These are phyloP conservation scores for Cephalopachus bancanus DNA, from an alignment of 2,797 vertebrate genomes.

Conservation along the genomic window DNA sequence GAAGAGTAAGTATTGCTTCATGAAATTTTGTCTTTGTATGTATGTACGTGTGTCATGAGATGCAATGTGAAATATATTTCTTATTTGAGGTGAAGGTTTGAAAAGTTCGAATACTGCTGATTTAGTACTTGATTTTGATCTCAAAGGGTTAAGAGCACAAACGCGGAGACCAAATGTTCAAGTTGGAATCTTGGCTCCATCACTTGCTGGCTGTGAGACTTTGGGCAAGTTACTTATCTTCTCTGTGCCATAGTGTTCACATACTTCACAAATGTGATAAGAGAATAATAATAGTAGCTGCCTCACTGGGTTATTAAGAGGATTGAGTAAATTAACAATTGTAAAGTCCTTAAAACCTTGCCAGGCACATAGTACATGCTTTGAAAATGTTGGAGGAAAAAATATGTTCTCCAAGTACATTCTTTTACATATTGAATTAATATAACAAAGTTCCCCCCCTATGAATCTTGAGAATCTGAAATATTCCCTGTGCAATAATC, in stretches of 20 bases:
- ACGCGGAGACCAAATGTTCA: background rate
- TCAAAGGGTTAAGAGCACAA: background rate
- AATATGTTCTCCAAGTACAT: constrained; percentile 2
- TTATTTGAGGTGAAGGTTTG: constrained; percentile 26
- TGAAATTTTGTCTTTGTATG: background rate
- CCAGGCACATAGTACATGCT: background rate
- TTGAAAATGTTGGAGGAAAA: background rate
- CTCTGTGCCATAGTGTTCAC: constrained; percentile 27
- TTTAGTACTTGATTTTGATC: constrained; percentile 46
- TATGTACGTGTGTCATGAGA: background rate
- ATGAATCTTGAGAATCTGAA: background rate
- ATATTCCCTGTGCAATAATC: background rate
- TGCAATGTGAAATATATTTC: constrained; percentile 24
- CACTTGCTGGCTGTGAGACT: background rate
- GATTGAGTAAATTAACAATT: constrained; percentile 17
- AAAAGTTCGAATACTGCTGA: constrained; percentile 48
- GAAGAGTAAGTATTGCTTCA: background rate
- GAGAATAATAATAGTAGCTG: constrained; percentile 1
- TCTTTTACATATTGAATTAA: constrained; percentile 21
- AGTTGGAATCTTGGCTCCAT: background rate
- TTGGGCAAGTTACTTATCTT: constrained; percentile 33
- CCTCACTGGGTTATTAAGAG: background rate
- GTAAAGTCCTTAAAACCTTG: background rate
- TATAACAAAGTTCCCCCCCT: background rate
- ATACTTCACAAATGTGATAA: background rate